Evolutionary conservation across 92 coral and sea anemone species (phyloP).

Genomic region (Parazoanthus darwini): DNA sequence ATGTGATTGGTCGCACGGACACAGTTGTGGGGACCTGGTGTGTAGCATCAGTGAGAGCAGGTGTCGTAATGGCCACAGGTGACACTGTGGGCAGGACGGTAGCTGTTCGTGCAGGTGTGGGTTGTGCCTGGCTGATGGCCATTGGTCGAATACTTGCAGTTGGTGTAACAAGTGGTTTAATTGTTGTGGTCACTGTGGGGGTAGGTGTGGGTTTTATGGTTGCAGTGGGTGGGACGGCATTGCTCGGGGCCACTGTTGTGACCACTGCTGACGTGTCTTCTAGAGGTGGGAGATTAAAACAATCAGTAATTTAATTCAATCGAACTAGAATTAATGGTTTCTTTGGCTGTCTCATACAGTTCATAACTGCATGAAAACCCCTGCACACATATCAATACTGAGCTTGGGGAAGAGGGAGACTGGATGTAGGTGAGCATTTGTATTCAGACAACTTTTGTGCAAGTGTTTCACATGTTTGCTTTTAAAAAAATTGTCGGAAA

Average conservation of each 20-base stretch:
- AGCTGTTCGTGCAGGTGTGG: constrained; percentile 88
- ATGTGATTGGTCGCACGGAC: constrained; percentile 81
- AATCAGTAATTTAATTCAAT: background rate
- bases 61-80: constrained; percentile 52
- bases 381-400: too few species aligned
- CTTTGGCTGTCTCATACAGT: background rate
- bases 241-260: constrained; percentile 57
- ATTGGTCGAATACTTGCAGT: constrained; percentile 97
- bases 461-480: too few species aligned
- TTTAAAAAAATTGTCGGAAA: too few species aligned
- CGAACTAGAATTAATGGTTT: background rate
- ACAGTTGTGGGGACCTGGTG: constrained; percentile 72
- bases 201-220: constrained; percentile 97
- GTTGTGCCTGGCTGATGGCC: constrained; percentile 82
- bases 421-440: too few species aligned
- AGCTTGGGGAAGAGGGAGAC: too few species aligned
- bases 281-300: background rate
- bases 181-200: constrained; percentile 58
- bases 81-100: constrained; percentile 90
- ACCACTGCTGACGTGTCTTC: constrained; percentile 58
- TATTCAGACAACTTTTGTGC: too few species aligned
- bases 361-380: background rate
- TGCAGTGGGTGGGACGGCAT: constrained; percentile 91
- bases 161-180: constrained; percentile 80
- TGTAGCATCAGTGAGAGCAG: constrained; percentile 60